Percentiles rank a stretch among this genome's conserved stretches.
Evolutionary conservation across 2,888 invertebrate genomes (phyloP).

Genomic region (Esperia sulphurella): DNA sequence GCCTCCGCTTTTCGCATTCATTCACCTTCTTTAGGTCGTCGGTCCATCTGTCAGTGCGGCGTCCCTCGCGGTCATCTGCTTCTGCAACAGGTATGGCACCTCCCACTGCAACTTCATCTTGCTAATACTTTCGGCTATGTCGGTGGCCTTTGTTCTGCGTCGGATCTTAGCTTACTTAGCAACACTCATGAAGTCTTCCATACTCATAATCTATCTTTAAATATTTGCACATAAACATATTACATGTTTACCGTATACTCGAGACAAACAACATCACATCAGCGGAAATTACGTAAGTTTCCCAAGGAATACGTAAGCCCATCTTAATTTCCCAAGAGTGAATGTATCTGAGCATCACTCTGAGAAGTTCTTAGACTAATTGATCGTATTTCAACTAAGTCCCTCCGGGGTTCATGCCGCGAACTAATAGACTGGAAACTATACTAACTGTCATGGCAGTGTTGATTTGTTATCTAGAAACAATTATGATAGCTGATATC

Average conservation of each 20-base stretch:
- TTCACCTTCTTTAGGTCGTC: too few species aligned
- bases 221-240: background rate
- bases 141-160: too few species aligned
- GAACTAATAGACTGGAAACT: constrained; percentile 21
- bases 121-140: too few species aligned
- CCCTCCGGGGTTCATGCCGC: constrained; percentile 27
- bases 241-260: constrained; percentile 3
- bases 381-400: constrained; percentile 43
- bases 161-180: too few species aligned
- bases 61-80: too few species aligned
- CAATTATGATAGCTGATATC: too few species aligned
- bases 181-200: too few species aligned
- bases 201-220: too few species aligned
- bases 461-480: constrained; percentile 3
- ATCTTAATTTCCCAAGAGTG: constrained; percentile 35
- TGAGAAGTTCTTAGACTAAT: constrained; percentile 38
- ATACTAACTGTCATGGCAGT: constrained; percentile 4
- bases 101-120: too few species aligned
- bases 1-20: too few species aligned
- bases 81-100: too few species aligned
- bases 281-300: constrained; percentile 13
- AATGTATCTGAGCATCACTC: constrained; percentile 26
- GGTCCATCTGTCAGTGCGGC: too few species aligned
- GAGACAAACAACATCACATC: constrained; percentile 15
- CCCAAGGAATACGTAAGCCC: constrained; percentile 18